phyloP scores from a whole-genome alignment of 2,888 invertebrate species.

The Scrobipalpa atriplicella region DNA sequence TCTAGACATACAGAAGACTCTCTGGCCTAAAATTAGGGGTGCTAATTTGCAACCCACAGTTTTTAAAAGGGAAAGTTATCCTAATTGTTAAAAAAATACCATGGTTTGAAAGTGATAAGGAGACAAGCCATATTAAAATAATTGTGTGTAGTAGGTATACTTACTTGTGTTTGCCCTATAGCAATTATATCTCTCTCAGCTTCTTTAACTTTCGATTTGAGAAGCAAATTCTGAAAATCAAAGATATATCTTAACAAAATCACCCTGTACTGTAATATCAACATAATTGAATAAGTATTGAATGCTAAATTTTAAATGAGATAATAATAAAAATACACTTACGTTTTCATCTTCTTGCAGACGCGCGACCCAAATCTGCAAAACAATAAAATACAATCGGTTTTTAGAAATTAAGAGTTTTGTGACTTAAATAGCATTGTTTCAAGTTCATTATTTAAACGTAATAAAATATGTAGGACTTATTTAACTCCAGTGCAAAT shows the following conservation, averaged over 20 bases:
- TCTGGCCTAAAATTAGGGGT: too few relatives aligned
- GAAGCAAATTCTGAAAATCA: conserved; percentile 74
- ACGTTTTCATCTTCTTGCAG: conserved; percentile 82
- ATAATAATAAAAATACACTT: conserved; percentile 46
- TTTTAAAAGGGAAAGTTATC: not conserved
- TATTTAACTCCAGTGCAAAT: too few relatives aligned
- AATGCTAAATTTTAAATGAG: conserved; percentile 20
- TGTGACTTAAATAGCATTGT: not conserved
- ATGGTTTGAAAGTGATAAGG: not conserved
- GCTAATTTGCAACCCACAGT: too few relatives aligned
- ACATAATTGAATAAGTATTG: too few relatives aligned
- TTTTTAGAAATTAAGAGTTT: conserved; percentile 5
- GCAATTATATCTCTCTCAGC: conserved; percentile 83
- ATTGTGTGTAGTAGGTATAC: conserved; percentile 39
- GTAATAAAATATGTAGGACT: too few relatives aligned
- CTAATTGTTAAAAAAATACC: not conserved
- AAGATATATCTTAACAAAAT: conserved; percentile 16
- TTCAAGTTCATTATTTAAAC: not conserved
- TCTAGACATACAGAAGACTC: too few relatives aligned
- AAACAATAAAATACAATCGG: conserved; percentile 33
- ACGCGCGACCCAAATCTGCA: conserved; percentile 81
- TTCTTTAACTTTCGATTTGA: conserved; percentile 81
- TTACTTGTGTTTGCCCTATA: conserved; percentile 84
- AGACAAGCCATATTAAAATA: not conserved
- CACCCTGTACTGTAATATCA: too few relatives aligned